Percentiles rank a stretch among this genome's conserved stretches.
phyloP scores from a whole-genome alignment of 35 echinoderm and acorn worm species.

The Apostichopus japonicus region DNA sequence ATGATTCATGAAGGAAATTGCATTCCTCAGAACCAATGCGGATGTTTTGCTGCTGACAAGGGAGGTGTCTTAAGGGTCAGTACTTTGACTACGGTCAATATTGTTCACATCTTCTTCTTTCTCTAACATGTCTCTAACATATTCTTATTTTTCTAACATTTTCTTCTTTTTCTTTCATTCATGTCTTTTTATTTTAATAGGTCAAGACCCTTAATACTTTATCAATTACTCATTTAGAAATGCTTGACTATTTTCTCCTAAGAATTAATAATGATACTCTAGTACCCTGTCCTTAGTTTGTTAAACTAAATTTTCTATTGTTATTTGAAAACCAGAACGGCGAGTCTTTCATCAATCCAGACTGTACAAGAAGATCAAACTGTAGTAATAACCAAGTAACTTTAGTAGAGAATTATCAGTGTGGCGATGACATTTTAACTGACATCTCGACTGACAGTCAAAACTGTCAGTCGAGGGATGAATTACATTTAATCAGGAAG shows the following conservation, averaged over 20 bases:
- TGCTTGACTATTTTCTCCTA: background rate
- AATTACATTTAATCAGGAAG: too few species aligned
- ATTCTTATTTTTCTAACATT: background rate
- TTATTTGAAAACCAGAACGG: background rate
- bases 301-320: background rate
- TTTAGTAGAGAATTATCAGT: background rate
- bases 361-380: background rate
- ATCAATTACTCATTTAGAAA: background rate
- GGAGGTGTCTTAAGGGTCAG: background rate
- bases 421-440: too few species aligned
- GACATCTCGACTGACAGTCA: too few species aligned
- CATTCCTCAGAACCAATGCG: background rate
- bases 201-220: background rate
- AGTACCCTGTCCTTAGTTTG: background rate
- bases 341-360: background rate
- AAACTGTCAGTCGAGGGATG: too few species aligned
- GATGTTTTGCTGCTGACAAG: constrained; percentile 16
- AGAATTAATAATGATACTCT: background rate
- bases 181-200: too few species aligned
- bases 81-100: background rate
- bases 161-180: too few species aligned
- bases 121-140: background rate
- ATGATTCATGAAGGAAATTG: constrained; percentile 12
- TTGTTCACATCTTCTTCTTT: background rate
- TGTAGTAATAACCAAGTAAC: background rate